Conservation (phyloP, 2,113 vertebrate species). For the Notiomystis cincta region DNA sequence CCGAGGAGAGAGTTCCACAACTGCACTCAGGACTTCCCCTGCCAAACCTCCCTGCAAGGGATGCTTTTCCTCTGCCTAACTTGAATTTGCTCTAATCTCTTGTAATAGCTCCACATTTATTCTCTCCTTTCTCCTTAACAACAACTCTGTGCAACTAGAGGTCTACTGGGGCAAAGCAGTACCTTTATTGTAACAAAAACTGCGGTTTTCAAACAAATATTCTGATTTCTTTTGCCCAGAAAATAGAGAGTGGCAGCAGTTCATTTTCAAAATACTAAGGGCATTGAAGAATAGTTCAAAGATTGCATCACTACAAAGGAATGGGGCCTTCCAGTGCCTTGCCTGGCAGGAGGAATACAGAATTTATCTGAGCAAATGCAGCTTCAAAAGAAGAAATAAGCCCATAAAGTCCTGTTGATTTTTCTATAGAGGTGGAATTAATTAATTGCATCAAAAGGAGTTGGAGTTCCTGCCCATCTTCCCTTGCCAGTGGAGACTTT, state of each 20-base stretch:
- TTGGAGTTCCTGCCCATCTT: background rate
- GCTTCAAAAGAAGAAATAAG: background rate
- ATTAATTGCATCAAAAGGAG: constrained; percentile 13
- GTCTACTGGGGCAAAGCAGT: background rate
- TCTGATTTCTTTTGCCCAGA: background rate
- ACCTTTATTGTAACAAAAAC: background rate
- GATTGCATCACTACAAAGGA: background rate
- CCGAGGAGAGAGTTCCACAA: background rate
- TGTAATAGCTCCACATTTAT: background rate
- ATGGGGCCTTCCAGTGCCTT: background rate
- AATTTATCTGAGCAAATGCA: background rate
- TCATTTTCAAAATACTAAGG: background rate
- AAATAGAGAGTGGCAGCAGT: background rate
- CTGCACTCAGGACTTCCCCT: background rate
- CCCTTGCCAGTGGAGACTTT: background rate
- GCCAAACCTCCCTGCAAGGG: background rate
- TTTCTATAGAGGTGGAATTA: background rate
- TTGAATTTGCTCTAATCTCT: background rate
- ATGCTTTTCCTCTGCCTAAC: background rate
- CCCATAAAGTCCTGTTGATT: background rate
- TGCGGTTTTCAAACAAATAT: background rate
- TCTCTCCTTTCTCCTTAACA: background rate
- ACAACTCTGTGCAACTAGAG: fast-evolving
- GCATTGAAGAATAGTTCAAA: background rate
- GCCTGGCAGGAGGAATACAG: background rate